Conservation (phyloP, 2,888 invertebrate species). For the Phanerotoma sp. region DNA sequence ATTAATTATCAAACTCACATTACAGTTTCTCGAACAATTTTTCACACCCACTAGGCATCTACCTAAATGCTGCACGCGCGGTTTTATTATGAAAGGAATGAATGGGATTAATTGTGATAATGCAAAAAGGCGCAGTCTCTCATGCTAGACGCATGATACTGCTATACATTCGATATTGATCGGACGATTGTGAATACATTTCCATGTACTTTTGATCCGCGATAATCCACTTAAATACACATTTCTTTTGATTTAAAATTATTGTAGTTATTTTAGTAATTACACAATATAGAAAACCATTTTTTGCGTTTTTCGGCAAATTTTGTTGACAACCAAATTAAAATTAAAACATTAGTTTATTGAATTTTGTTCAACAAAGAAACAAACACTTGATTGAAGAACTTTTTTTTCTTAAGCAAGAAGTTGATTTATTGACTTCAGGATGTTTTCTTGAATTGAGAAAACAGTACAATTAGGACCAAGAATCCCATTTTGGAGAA, state of each 20-base stretch:
- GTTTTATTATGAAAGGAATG: conserved; percentile 14
- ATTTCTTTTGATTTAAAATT: background rate
- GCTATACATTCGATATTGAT: conserved; percentile 9
- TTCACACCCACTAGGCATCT: conserved; percentile 14
- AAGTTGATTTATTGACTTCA: no score
- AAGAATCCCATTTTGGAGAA: no score
- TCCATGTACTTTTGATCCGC: background rate
- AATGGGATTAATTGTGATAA: conserved; percentile 21
- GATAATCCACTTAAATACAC: background rate
- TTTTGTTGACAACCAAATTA: no score
- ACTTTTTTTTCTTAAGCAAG: no score
- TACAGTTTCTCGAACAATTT: conserved; percentile 6
- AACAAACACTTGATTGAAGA: no score
- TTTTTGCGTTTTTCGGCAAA: no score
- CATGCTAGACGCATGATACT: background rate
- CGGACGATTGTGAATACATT: background rate
- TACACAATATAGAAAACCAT: no score
- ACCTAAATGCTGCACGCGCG: background rate
- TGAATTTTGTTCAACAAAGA: no score
- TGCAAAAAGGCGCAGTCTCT: conserved; percentile 15
- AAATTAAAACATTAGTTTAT: no score
- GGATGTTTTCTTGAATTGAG: no score
- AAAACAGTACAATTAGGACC: no score
- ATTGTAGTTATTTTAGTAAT: background rate
- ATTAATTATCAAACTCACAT: conserved; percentile 11